A percentile compares a stretch with the other conserved stretches of the same genome.
Evolutionary conservation across 2,113 vertebrate genomes (phyloP).

Genomic region (Orientallactaga bullata): DNA sequence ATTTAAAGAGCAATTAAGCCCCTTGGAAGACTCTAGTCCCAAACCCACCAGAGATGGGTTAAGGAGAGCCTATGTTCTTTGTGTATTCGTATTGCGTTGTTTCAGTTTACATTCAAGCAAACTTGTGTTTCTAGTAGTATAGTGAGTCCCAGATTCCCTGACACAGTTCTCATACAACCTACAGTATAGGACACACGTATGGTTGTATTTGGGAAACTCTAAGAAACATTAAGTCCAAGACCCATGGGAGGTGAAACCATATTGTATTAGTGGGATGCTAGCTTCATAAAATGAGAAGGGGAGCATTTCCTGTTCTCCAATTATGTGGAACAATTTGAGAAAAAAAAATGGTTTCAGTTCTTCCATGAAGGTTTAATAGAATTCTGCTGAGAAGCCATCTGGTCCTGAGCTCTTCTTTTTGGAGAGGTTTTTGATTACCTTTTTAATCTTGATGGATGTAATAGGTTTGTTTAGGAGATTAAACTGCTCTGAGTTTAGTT

Average conservation of each 20-base stretch:
- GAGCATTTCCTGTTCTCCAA: too few relatives aligned
- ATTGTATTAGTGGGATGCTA: too few relatives aligned
- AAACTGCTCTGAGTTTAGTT: too few relatives aligned
- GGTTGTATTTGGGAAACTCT: neutral
- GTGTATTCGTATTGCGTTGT: neutral
- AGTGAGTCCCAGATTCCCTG: neutral
- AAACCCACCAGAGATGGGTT: neutral
- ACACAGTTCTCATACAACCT: neutral
- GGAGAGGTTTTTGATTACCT: too few relatives aligned
- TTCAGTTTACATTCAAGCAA: neutral
- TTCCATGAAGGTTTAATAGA: too few relatives aligned
- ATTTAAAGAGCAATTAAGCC: constrained; percentile 65
- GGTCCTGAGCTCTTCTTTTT: too few relatives aligned
- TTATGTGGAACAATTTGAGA: too few relatives aligned
- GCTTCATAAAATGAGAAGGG: too few relatives aligned
- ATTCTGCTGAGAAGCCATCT: too few relatives aligned
- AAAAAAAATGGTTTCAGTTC: too few relatives aligned
- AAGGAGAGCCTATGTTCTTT: neutral
- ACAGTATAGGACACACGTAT: neutral
- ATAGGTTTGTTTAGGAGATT: too few relatives aligned
- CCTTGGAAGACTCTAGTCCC: constrained; percentile 46
- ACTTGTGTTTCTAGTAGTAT: neutral
- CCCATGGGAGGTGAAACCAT: neutral
- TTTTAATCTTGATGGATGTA: too few relatives aligned
- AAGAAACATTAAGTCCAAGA: neutral